phyloP scores from a whole-genome alignment of 2,797 vertebrate species.

The Malacoraja senta region DNA sequence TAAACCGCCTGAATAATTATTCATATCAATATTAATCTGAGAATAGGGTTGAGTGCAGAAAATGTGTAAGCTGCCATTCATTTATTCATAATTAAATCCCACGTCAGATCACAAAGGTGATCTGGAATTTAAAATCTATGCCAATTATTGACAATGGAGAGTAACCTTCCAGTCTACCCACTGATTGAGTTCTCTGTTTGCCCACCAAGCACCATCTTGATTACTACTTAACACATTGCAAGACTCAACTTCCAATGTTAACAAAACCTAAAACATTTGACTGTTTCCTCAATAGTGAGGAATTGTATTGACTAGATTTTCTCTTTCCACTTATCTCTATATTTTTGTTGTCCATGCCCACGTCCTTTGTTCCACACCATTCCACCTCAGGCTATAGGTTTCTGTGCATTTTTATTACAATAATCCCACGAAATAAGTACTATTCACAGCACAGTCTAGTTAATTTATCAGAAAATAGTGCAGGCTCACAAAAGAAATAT shows the following conservation, averaged over 20 bases:
- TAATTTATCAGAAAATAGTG: not conserved
- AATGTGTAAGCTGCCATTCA: not conserved
- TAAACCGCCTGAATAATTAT: too few species aligned
- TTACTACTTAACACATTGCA: not conserved
- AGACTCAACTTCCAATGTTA: not conserved
- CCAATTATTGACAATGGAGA: not conserved
- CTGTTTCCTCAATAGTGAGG: too few species aligned
- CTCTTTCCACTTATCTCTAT: not conserved
- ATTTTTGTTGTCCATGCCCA: not conserved
- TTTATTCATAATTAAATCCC: not conserved
- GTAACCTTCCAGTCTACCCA: not conserved
- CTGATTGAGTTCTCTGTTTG: too few species aligned
- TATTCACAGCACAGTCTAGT: not conserved
- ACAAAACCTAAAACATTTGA: not conserved
- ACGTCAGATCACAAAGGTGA: not conserved
- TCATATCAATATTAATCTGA: too few species aligned
- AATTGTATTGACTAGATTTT: not conserved
- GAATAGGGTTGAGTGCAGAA: too few species aligned
- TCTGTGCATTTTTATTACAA: not conserved
- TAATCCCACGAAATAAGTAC: not conserved
- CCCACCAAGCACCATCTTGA: not conserved
- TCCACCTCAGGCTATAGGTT: not conserved
- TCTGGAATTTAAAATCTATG: not conserved
- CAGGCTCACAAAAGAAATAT: not conserved
- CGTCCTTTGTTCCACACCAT: not conserved